Base-by-base conservation (phyloP, 1,140 invertebrate species). In the Drosophila chauvacae region DNA sequence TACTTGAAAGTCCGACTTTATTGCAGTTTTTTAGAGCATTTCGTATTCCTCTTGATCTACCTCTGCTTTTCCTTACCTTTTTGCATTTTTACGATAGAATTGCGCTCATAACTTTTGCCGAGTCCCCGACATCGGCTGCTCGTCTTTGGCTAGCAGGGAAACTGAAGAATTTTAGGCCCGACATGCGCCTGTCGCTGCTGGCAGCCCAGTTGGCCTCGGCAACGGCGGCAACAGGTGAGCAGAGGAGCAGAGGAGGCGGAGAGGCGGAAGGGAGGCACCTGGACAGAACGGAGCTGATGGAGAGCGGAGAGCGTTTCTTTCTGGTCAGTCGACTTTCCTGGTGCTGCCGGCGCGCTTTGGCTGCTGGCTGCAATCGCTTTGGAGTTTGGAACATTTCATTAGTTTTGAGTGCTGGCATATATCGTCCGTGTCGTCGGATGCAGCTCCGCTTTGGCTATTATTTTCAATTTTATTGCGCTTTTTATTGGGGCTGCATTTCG, bases 341-440 rank as follows among this genome's bases (percentile, higher is more conserved):
- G 73, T 13, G 28, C 48, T 51, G 48, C 74, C 26, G 56, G 42
- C 26, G 73, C 77, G 77, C 62, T 65, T 45, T 56, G 30, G 50
- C 64, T 48, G 51, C 28, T 80, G 84, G 84, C 84, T 80, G 83
- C 80, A 82, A 90, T 81, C 84, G 84, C 87, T 71, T 90, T 84
- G 77, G 84, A 84, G 73, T 85, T 85, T 85, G 85, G 81, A 88
- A 88, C 84, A 88, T 88, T 88, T 88, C 85, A 88, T 88, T 88
- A 88, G 85, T 90, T 88, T 88, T 88, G 84, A 88, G 84, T 88
- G 85, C 84, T 88, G 81, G 84, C 84, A 90, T 87, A 87, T 87
- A 90, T 87, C 77, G 85, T 84, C 69, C 55, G 71, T 81, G 77
- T 58, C 64, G 63, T 55, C 64, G 57, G 77, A 69, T 79, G 45